Evolutionary conservation across 2,888 invertebrate genomes (phyloP).

Genomic region (Mantis religiosa): DNA sequence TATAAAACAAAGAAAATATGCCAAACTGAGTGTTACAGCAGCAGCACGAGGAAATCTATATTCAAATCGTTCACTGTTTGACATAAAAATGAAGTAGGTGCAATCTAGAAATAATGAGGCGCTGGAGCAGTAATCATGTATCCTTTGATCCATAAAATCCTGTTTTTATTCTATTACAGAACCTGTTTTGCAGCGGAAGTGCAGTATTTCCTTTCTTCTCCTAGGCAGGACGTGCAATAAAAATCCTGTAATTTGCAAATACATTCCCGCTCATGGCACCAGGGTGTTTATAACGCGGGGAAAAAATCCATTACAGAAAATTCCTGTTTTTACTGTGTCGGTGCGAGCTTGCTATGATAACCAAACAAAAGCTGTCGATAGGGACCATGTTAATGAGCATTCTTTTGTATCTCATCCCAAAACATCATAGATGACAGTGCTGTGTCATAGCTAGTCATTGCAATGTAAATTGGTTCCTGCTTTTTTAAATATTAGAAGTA

Average conservation of each 20-base stretch:
- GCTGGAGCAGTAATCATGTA: not conserved
- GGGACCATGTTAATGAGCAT: not conserved
- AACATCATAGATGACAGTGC: not conserved
- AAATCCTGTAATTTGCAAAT: not conserved
- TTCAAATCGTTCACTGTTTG: not conserved
- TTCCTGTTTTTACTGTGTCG: not conserved
- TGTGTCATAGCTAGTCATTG: not conserved
- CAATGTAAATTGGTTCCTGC: too few relatives aligned
- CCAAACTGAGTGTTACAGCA: too few relatives aligned
- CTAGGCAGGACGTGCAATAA: not conserved
- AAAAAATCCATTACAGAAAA: not conserved
- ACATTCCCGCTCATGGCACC: not conserved
- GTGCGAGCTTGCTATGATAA: not conserved
- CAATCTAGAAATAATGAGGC: not conserved
- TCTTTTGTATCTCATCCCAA: not conserved
- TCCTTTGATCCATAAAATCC: conserved; percentile 15
- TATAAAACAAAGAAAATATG: too few relatives aligned
- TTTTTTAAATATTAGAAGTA: too few relatives aligned
- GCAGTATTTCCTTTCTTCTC: not conserved
- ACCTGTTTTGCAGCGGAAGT: not conserved
- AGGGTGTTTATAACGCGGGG: not conserved
- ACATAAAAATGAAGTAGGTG: not conserved
- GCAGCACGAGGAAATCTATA: not conserved
- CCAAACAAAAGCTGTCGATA: not conserved
- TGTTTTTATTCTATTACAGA: conserved; percentile 9